Percentiles rank a stretch among this genome's conserved stretches.
Conservation (phyloP, 2,113 vertebrate genomes). For the Ammodramus savannarum region DNA sequence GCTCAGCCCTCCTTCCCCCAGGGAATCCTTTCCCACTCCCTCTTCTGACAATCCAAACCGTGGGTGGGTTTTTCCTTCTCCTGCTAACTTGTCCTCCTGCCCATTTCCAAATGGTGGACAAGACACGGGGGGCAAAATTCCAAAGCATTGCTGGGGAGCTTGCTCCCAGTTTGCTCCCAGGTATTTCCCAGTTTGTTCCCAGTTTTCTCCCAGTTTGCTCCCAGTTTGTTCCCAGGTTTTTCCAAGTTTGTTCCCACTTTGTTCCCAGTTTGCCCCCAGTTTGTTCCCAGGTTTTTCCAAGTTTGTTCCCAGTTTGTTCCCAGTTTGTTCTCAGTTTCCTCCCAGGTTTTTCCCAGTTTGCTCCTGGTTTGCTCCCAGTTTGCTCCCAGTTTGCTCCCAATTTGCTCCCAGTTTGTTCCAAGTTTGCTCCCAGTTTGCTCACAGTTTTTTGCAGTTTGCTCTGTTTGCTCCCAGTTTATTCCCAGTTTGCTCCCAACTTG, state of each 20-base stretch:
- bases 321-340: background rate
- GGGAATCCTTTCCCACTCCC: background rate
- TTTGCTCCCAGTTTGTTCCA: too few relatives aligned
- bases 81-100: background rate
- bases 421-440: too few relatives aligned
- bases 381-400: too few relatives aligned
- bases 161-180: background rate
- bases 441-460: background rate
- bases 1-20: background rate
- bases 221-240: too few relatives aligned
- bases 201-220: too few relatives aligned
- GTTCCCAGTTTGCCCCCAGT: too few relatives aligned
- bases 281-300: too few relatives aligned
- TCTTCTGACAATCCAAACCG: background rate
- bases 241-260: too few relatives aligned
- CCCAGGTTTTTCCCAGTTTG: background rate
- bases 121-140: background rate
- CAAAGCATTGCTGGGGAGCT: background rate
- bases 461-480: too few relatives aligned
- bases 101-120: too few relatives aligned
- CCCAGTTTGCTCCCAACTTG: background rate
- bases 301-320: too few relatives aligned
- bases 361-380: too few relatives aligned
- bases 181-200: background rate
- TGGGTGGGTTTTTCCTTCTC: fast-evolving